Evolutionary conservation across 2,113 vertebrate genomes (phyloP).

Genomic region (Hippocampus zosterae): DNA sequence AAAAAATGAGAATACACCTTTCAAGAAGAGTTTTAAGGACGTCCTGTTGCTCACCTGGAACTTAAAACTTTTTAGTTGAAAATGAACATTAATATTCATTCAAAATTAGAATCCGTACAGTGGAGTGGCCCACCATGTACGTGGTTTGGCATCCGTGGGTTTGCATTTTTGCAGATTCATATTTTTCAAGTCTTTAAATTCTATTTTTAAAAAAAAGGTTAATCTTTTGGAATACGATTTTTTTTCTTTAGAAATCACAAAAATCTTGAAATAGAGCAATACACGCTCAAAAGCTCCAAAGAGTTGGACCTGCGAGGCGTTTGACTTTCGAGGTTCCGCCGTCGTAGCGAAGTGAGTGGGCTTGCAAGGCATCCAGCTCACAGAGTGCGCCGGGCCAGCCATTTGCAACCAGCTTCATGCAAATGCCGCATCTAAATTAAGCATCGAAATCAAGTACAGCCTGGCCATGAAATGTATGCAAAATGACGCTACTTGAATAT

Average conservation of each 20-base stretch:
- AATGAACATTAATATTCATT: too few relatives aligned
- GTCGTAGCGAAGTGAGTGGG: conserved; percentile 64
- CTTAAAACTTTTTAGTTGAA: too few relatives aligned
- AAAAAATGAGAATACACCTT: too few relatives aligned
- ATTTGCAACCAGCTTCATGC: conserved; percentile 54
- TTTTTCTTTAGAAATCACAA: not conserved
- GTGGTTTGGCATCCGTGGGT: too few relatives aligned
- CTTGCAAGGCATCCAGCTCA: conserved; percentile 49
- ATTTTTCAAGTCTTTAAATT: too few relatives aligned
- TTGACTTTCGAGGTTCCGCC: not conserved
- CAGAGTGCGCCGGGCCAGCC: conserved; percentile 51
- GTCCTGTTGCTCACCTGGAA: too few relatives aligned
- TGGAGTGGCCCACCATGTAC: too few relatives aligned
- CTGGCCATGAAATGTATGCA: conserved; percentile 69
- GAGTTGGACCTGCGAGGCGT: not conserved
- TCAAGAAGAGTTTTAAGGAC: too few relatives aligned
- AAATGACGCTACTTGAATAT: conserved; percentile 63
- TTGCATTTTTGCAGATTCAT: too few relatives aligned
- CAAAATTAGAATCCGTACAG: too few relatives aligned
- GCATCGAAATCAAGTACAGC: conserved; percentile 59
- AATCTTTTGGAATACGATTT: not conserved
- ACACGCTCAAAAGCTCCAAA: too few relatives aligned
- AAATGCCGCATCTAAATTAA: conserved; percentile 67
- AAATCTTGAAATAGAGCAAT: not conserved
- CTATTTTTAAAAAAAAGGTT: too few relatives aligned